These are phyloP conservation scores for Amblyjoppa proteus DNA, from an alignment of 2,888 invertebrate species.

Conservation along the genomic window DNA sequence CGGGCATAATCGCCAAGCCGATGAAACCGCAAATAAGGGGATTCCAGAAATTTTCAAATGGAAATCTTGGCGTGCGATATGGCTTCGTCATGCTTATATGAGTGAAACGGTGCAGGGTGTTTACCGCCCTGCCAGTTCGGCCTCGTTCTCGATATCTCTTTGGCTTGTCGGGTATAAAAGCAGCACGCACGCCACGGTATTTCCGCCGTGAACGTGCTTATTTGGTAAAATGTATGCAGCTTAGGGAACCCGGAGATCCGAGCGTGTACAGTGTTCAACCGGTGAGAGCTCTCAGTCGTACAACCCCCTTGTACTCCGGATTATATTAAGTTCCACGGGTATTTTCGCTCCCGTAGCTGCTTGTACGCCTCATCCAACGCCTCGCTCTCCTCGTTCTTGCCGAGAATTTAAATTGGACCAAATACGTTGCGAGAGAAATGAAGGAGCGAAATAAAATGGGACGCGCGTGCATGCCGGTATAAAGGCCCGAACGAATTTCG, in stretches of 20 bases:
- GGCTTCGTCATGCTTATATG: background rate
- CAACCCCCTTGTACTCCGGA: slow-evolving; percentile 73
- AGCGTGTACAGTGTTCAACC: slow-evolving; percentile 53
- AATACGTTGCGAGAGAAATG: slow-evolving; percentile 77
- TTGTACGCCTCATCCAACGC: slow-evolving; percentile 43
- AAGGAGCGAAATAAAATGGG: slow-evolving; percentile 74
- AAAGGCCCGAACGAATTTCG: slow-evolving; percentile 34
- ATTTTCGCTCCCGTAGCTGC: slow-evolving; percentile 65
- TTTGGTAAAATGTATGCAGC: slow-evolving; percentile 78
- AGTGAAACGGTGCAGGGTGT: slow-evolving; percentile 14
- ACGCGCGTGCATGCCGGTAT: slow-evolving; percentile 22
- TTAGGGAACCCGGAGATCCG: slow-evolving; percentile 65
- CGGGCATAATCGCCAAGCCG: too few species aligned
- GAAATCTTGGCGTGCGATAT: slow-evolving; percentile 5
- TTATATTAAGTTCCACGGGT: slow-evolving; percentile 78
- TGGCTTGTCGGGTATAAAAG: slow-evolving; percentile 37
- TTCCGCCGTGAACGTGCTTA: slow-evolving; percentile 77
- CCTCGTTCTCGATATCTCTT: slow-evolving; percentile 44
- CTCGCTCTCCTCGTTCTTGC: slow-evolving; percentile 63
- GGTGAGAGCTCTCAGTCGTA: slow-evolving; percentile 39
- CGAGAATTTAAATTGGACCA: slow-evolving; percentile 79
- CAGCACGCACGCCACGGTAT: slow-evolving; percentile 66
- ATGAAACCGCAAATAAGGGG: too few species aligned
- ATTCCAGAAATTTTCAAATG: background rate
- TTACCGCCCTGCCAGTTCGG: background rate